These are phyloP conservation scores for Graphium colonna DNA, from an alignment of 2,888 invertebrate species.

Conservation along the genomic window DNA sequence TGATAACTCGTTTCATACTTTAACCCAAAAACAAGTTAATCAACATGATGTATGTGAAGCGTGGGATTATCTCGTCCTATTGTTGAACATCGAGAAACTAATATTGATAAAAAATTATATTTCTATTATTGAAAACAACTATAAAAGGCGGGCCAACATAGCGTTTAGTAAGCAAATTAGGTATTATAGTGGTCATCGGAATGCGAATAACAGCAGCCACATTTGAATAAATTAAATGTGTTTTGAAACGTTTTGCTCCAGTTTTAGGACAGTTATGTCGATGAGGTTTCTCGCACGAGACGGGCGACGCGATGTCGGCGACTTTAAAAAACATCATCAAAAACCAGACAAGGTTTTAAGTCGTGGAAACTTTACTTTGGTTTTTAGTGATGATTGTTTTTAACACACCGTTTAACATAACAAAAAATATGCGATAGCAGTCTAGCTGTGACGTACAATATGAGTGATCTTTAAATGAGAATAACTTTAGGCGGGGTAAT, in stretches of 20 bases:
- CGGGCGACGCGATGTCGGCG: background rate
- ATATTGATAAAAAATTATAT: background rate
- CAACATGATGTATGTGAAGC: background rate
- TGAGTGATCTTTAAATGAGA: too few relatives aligned
- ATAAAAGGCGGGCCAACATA: conserved; percentile 2
- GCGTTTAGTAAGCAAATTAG: conserved; percentile 17
- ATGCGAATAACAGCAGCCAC: conserved; percentile 35
- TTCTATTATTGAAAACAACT: conserved; percentile 12
- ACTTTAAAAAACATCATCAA: conserved; percentile 1
- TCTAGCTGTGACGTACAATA: too few relatives aligned
- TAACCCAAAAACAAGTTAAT: background rate
- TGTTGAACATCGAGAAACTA: conserved; percentile 7
- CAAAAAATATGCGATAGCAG: background rate
- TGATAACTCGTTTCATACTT: background rate
- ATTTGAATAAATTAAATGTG: conserved; percentile 40
- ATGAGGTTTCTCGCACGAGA: conserved; percentile 20
- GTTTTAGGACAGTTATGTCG: conserved; percentile 41
- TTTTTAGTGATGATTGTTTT: conserved; percentile 3
- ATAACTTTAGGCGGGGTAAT: too few relatives aligned
- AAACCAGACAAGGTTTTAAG: too few relatives aligned
- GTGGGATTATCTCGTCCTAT: background rate
- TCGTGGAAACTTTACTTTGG: conserved; percentile 13
- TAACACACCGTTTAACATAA: conserved; percentile 6
- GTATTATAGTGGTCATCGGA: conserved; percentile 29
- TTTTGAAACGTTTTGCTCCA: conserved; percentile 51